Percentiles rank a stretch among this genome's conserved stretches.
phyloP scores from a whole-genome alignment of 1,140 invertebrate species.

The Drosophila tani region DNA sequence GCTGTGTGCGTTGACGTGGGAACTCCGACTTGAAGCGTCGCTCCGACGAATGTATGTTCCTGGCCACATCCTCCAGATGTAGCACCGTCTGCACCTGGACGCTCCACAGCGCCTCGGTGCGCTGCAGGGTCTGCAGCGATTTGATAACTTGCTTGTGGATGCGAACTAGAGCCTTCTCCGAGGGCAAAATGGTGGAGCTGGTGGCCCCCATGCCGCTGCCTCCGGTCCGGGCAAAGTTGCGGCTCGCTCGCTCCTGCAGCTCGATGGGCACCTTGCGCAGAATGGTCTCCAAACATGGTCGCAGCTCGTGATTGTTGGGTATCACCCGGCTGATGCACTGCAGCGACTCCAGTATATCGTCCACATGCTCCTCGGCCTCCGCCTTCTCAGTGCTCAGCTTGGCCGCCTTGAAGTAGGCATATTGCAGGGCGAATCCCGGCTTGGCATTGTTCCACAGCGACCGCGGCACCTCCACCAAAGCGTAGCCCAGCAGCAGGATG shows the following conservation, averaged over 20 bases:
- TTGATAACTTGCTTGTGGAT: constrained; percentile 94
- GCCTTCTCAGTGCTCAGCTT: constrained; percentile 98
- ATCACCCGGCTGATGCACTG: constrained; percentile 90
- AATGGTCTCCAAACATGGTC: constrained; percentile 93
- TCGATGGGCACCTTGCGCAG: constrained; percentile 93
- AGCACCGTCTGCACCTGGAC: constrained; percentile 93
- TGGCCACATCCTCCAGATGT: constrained; percentile 94
- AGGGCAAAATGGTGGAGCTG: constrained; percentile 89
- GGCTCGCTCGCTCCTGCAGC: constrained; percentile 85
- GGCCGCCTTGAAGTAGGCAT: constrained; percentile 98
- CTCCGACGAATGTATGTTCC: constrained; percentile 92
- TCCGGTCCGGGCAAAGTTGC: constrained; percentile 89
- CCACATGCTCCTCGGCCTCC: constrained; percentile 97
- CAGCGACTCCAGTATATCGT: constrained; percentile 96
- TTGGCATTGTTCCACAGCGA: constrained; percentile 94
- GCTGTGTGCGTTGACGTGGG: constrained; percentile 86
- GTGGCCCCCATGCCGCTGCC: constrained; percentile 87
- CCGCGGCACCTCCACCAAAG: constrained; percentile 97
- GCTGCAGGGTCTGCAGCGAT: constrained; percentile 93
- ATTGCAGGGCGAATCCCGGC: constrained; percentile 92
- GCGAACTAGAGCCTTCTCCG: constrained; percentile 92
- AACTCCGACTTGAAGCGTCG: constrained; percentile 92
- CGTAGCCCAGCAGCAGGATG: constrained; percentile 97
- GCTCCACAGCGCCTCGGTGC: constrained; percentile 97
- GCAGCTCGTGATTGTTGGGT: constrained; percentile 88